phyloP scores from a whole-genome alignment of 2,797 vertebrate genomes.

The Eidolon dupreanum region DNA sequence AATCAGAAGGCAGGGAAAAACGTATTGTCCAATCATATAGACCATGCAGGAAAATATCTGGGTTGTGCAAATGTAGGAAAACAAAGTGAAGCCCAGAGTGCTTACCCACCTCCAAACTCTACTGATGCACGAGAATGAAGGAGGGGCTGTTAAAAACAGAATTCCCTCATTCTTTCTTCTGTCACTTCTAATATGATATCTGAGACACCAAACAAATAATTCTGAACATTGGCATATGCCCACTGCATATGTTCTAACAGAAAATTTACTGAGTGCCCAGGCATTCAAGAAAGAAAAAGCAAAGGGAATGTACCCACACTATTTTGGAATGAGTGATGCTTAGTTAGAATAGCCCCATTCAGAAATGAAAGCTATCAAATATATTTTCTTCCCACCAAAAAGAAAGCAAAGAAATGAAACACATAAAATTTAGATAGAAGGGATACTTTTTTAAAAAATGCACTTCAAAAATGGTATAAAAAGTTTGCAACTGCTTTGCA shows the following conservation, averaged over 20 bases:
- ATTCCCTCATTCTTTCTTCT: neutral
- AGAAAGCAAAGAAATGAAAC: neutral
- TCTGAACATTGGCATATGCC: neutral
- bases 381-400: constrained; percentile 8
- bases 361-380: constrained; percentile 23
- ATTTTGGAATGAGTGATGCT: neutral
- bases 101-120: neutral
- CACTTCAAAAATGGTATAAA: neutral
- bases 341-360: neutral
- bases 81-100: neutral
- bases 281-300: neutral
- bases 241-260: neutral
- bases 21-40: neutral
- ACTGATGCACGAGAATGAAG: neutral
- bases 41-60: neutral
- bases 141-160: neutral
- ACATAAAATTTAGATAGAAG: neutral
- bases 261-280: neutral
- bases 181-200: neutral
- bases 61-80: neutral
- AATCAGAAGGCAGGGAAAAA: neutral
- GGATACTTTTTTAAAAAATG: neutral
- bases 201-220: constrained; percentile 8
- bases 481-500: neutral
- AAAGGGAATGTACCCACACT: neutral